phyloP scores from a whole-genome alignment of 2,888 invertebrate genomes.

The Lepetodrilus schrolli region DNA sequence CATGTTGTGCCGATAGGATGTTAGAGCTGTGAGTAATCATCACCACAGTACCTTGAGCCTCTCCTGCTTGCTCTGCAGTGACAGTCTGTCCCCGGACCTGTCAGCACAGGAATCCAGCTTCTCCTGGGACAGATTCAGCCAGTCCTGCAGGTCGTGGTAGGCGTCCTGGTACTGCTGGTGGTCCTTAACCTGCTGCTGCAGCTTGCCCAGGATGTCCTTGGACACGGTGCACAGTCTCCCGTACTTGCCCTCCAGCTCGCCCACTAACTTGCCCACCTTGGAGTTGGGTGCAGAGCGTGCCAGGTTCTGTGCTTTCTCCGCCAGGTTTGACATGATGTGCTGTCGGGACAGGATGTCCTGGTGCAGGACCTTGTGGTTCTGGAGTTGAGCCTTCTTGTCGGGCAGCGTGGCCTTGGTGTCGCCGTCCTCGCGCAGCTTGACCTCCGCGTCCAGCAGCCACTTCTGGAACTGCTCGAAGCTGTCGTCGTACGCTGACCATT shows the following conservation, averaged over 20 bases:
- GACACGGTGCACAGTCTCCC: slow-evolving; percentile 60
- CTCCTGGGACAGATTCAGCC: slow-evolving; percentile 78
- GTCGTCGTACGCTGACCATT: slow-evolving; percentile 95
- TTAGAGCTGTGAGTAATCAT: no score
- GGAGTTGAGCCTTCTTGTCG: slow-evolving; percentile 91
- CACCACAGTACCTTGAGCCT: slow-evolving; percentile 69
- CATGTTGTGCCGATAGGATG: no score
- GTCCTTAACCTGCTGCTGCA: slow-evolving; percentile 89
- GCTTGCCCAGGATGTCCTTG: slow-evolving; percentile 84
- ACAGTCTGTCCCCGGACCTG: slow-evolving; percentile 79
- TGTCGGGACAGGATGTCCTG: slow-evolving; percentile 90
- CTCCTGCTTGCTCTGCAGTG: slow-evolving; percentile 79
- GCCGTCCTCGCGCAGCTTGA: slow-evolving; percentile 85
- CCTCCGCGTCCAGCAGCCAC: slow-evolving; percentile 86
- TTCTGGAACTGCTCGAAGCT: slow-evolving; percentile 84
- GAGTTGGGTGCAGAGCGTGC: slow-evolving; percentile 59
- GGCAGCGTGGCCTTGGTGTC: slow-evolving; percentile 90
- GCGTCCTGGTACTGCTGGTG: slow-evolving; percentile 87
- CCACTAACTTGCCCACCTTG: slow-evolving; percentile 66
- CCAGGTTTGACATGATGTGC: slow-evolving; percentile 87
- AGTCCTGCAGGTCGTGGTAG: slow-evolving; percentile 86
- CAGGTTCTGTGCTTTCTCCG: slow-evolving; percentile 86
- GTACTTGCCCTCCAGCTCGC: slow-evolving; percentile 65
- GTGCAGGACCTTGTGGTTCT: slow-evolving; percentile 86
- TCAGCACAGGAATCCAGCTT: slow-evolving; percentile 67